Base-by-base conservation (phyloP, 2,888 invertebrate genomes). In the Volucella inanis region DNA sequence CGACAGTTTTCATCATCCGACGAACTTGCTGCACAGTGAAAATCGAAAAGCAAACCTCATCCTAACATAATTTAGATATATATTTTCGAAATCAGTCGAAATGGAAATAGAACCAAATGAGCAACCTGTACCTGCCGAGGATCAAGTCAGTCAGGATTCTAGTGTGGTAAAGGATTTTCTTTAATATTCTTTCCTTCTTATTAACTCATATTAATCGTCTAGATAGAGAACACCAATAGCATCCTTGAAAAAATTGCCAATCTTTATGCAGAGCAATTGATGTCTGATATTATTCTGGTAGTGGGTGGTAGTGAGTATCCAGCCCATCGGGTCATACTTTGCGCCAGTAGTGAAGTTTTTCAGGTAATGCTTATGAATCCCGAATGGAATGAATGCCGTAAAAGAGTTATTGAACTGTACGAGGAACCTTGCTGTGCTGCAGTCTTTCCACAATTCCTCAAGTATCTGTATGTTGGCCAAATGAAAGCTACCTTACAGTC, bases 321-420 rank as follows among this genome's bases (percentile, higher is more conserved):
- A 0, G 97, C 97, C 1, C 98, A 98, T 92, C 94, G 97, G 83
- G 94, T 98, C 8, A 98, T 98, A 89, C 93, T 98, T 4, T 98
- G 98, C 92, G 97, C 98, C 72, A 97, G 97, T 88, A 98, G 98
- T 92, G 98, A 98, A 93, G 98, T 98, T 59, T 98, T 98, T 91
- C 97, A 97, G 93, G 97, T 97, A n/a, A 98, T 98, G 98, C 92
- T 98, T 54, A 98, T 97, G 96, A 97, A 96, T 90, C 95, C 97
- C 0, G 96, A 97, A 90, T 98, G 98, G 98, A 96, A 95, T 67
- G 98, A 98, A 91, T 97, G 97, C 90, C 94, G 96, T 74, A 96
- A 97, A 91, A 96, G 95, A 88, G 94, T 95, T 54, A 96, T 98
- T 61, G 95, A 96, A 64, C 93, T 98, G 12, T 95, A 96, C 89